Percentiles rank a stretch among this genome's conserved stretches.
Evolutionary conservation across 2,113 vertebrate species (phyloP).

Genomic region (Myrmecobius fasciatus): DNA sequence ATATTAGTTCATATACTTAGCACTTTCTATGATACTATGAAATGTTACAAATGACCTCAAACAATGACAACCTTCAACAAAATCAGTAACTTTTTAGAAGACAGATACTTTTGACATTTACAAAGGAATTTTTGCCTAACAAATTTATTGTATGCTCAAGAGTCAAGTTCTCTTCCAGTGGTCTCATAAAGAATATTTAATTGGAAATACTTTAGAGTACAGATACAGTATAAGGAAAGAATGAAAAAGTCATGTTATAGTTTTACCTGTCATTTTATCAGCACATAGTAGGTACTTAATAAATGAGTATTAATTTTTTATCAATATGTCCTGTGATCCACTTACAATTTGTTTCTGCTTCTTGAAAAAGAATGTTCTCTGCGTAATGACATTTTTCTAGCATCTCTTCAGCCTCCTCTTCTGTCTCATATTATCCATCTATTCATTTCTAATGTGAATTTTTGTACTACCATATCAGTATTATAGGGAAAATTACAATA

Average conservation of each 20-base stretch:
- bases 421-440: background rate
- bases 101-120: background rate
- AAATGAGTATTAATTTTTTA: background rate
- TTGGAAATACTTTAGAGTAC: background rate
- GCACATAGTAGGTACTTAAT: background rate
- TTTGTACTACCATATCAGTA: background rate
- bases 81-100: background rate
- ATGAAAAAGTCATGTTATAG: background rate
- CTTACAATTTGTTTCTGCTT: background rate
- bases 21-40: background rate
- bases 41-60: slow-evolving; percentile 26
- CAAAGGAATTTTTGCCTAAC: background rate
- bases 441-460: background rate
- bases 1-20: background rate
- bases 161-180: background rate
- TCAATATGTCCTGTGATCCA: background rate
- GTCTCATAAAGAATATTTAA: background rate
- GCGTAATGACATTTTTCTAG: background rate
- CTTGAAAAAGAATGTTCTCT: background rate
- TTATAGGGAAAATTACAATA: background rate
- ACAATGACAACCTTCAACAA: background rate
- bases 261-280: background rate
- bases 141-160: background rate
- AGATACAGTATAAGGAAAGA: background rate
- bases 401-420: background rate